A percentile compares a stretch with the other conserved stretches of the same genome.
These are phyloP conservation scores for Dynastes maya DNA, from an alignment of 2,888 invertebrate genomes.

Conservation along the genomic window DNA sequence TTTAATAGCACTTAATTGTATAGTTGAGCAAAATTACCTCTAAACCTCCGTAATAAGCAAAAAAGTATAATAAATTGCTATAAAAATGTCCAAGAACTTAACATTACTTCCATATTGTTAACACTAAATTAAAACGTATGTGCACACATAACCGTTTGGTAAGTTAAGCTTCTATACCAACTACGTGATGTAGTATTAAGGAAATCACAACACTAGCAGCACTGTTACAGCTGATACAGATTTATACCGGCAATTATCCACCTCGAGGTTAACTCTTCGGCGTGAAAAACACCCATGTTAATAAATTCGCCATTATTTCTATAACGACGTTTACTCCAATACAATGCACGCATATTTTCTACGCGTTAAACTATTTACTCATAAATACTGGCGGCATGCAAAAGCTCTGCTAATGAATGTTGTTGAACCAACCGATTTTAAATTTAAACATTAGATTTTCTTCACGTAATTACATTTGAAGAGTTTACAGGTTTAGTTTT, in stretches of 20 bases:
- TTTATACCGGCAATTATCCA: slow-evolving; percentile 22
- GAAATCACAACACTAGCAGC: neutral
- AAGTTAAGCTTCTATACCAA: too few relatives aligned
- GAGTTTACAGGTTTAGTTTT: too few relatives aligned
- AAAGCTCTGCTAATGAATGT: slow-evolving; percentile 19
- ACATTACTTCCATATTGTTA: too few relatives aligned
- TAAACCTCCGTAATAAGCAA: too few relatives aligned
- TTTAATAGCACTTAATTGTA: too few relatives aligned
- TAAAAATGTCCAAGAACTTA: too few relatives aligned
- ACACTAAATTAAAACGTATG: too few relatives aligned
- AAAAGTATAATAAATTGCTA: too few relatives aligned
- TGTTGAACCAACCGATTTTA: neutral
- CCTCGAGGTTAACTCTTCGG: slow-evolving; percentile 24
- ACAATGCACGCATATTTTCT: slow-evolving; percentile 19
- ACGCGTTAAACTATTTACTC: neutral
- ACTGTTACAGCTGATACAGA: neutral
- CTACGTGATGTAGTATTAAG: neutral
- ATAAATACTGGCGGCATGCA: slow-evolving; percentile 14
- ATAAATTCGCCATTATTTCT: slow-evolving; percentile 22
- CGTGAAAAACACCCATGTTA: slow-evolving; percentile 14
- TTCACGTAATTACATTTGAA: too few relatives aligned
- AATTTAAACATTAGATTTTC: too few relatives aligned
- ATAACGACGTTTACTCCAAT: slow-evolving; percentile 23
- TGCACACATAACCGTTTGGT: too few relatives aligned
- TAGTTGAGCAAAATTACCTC: too few relatives aligned